Percentiles rank a stretch among this genome's conserved stretches.
phyloP scores from a whole-genome alignment of 2,797 vertebrate species.

The Hippoglossus hippoglossus region DNA sequence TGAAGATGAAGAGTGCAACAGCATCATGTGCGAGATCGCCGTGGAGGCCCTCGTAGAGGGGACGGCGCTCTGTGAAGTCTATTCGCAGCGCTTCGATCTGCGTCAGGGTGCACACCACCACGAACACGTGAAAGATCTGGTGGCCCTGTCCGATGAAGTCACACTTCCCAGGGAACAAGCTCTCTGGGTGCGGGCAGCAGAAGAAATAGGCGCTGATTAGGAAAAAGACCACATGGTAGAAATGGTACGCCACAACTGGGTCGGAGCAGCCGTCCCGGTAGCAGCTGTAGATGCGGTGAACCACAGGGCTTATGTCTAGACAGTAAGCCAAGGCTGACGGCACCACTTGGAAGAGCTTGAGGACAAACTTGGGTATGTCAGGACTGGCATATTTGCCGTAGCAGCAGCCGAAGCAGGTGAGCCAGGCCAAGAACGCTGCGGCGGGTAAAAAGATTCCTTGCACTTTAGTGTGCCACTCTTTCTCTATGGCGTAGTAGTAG shows the following conservation, averaged over 20 bases:
- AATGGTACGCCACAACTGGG: slow-evolving; percentile 88
- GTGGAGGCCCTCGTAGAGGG: slow-evolving; percentile 90
- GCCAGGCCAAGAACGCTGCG: slow-evolving; percentile 91
- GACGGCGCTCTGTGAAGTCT: slow-evolving; percentile 88
- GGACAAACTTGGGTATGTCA: slow-evolving; percentile 79
- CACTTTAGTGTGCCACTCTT: slow-evolving; percentile 87
- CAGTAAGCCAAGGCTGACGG: slow-evolving; percentile 92
- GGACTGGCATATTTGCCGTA: slow-evolving; percentile 90
- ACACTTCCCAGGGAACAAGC: slow-evolving; percentile 91
- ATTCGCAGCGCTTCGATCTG: slow-evolving; percentile 93
- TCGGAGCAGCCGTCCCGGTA: slow-evolving; percentile 82
- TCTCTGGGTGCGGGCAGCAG: slow-evolving; percentile 92
- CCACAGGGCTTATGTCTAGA: slow-evolving; percentile 94
- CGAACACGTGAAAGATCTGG: slow-evolving; percentile 93
- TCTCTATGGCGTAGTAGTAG: slow-evolving; percentile 93
- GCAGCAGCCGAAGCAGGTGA: slow-evolving; percentile 94
- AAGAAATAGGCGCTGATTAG: slow-evolving; percentile 93
- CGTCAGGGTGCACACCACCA: slow-evolving; percentile 92
- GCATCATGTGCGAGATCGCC: slow-evolving; percentile 87
- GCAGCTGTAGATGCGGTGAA: slow-evolving; percentile 90
- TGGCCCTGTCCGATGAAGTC: slow-evolving; percentile 95
- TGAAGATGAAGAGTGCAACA: slow-evolving; percentile 90
- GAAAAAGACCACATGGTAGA: slow-evolving; percentile 93
- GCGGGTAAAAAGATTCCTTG: slow-evolving; percentile 86
- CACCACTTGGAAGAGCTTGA: slow-evolving; percentile 92